Evolutionary conservation across 2,113 vertebrate species (phyloP), one percentile per base, ranked within the genome.

Genomic region (Oncorhynchus keta): DNA sequence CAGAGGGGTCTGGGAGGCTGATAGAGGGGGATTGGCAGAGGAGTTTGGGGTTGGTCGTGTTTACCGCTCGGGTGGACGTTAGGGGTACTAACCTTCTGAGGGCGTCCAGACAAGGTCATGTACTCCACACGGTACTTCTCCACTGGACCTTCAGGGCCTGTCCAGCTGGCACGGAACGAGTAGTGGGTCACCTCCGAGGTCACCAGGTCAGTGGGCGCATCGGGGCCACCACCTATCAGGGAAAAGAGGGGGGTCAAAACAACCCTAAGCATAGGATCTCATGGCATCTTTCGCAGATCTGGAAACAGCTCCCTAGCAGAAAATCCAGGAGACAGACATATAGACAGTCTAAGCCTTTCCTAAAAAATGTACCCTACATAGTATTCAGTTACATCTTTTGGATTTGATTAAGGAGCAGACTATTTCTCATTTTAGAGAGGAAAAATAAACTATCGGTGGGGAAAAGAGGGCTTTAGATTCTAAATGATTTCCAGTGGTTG

Each of bases 111-210:
- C 9, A 88, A 59, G 59, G 95, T 95, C 81, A 93, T 92, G 86
- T 99, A 99, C 92, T 97, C 96, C 81, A 99, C 93, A 11, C 95
- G 95, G 77, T 96, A 99, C 83, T 93, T 94, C 51, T 99, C 97
- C 83, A 97, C 95, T 1, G 95, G 94, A 30, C 92, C 94, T 4
- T 95, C 90, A 12, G 97, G 96, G 51, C 90, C 94, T 0, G 67
- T 95, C 98, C 97, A 99, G 66, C 93, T 95, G 73, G 95, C 94
- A 84, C 97, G 91, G 89, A 99, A 97, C 61, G 96, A 96, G 67
- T 92, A 89, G 83, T 97, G 93, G 48, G 97, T 99, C 71, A 94
- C 93, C 76, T 99, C 97, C 1, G 97, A 99, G 79, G 96, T 97
- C 77, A 95, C 90, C 79, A 99, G 91, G 89, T 97, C 90, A 79